Conservation (phyloP, 2,888 invertebrate species). For the Ischnura elegans region DNA sequence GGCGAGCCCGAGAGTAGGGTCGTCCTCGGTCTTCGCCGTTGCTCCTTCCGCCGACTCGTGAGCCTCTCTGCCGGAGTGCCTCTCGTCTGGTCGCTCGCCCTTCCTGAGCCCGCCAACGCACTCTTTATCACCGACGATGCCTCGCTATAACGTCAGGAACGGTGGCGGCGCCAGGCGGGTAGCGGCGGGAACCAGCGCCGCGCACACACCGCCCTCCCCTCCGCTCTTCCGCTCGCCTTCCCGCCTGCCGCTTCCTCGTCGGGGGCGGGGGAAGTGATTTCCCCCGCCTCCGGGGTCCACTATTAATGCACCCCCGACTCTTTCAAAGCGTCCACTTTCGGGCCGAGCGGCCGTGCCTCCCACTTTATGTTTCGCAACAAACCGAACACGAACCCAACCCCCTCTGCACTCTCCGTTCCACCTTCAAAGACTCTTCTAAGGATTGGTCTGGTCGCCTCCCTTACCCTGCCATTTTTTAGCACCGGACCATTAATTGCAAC, state of each 20-base stretch:
- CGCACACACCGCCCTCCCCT: background rate
- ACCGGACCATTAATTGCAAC: background rate
- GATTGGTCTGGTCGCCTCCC: background rate
- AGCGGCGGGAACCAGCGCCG: background rate
- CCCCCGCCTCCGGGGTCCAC: background rate
- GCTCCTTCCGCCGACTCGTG: slow-evolving; percentile 2
- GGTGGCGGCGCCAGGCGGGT: slow-evolving; percentile 60
- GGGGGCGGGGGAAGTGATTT: slow-evolving; percentile 33
- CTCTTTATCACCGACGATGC: slow-evolving; percentile 50
- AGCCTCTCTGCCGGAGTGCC: background rate
- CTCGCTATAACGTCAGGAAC: slow-evolving; percentile 56
- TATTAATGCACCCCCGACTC: slow-evolving; percentile 55
- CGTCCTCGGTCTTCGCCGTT: background rate
- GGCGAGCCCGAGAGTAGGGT: background rate
- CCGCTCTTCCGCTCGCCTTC: background rate
- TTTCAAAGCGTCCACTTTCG: background rate
- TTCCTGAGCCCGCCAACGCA: slow-evolving; percentile 57
- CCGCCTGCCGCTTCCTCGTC: background rate
- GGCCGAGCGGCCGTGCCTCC: background rate
- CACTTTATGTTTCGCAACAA: slow-evolving; percentile 54
- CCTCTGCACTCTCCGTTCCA: background rate
- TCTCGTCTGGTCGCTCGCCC: background rate
- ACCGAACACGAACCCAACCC: slow-evolving; percentile 24
- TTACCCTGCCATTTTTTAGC: background rate
- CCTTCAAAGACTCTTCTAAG: background rate